A percentile compares a stretch with the other conserved stretches of the same genome.
Conservation (phyloP, 2,797 vertebrate genomes). For the Falco naumanni region DNA sequence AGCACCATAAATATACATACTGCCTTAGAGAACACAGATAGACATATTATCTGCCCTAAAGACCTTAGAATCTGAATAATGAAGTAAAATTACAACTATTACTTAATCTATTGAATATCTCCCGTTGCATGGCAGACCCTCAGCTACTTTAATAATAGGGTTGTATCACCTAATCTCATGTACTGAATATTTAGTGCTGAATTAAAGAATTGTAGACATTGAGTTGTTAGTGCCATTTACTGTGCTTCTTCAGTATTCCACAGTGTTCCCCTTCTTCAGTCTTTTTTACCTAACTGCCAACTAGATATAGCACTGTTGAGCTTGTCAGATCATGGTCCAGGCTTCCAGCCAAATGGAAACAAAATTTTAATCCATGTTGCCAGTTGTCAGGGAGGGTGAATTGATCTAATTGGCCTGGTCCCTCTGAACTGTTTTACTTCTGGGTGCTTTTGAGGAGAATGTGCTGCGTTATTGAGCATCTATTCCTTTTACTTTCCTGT, state of each 20-base stretch:
- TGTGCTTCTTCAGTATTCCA: neutral
- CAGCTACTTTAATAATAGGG: neutral
- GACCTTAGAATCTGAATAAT: slow-evolving; percentile 16
- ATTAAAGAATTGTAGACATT: neutral
- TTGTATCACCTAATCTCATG: neutral
- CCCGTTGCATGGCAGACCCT: neutral
- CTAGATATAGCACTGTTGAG: neutral
- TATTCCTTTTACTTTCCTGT: neutral
- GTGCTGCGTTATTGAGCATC: neutral
- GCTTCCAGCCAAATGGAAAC: neutral
- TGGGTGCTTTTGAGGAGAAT: neutral
- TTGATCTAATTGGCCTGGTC: neutral
- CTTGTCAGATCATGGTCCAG: neutral
- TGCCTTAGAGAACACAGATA: neutral
- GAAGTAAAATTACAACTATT: neutral
- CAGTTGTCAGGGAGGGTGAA: neutral
- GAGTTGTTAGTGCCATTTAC: neutral
- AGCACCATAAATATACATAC: neutral
- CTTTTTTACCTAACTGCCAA: neutral
- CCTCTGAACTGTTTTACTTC: neutral
- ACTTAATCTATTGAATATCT: neutral
- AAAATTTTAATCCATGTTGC: neutral
- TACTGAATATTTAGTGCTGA: neutral
- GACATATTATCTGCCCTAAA: neutral
- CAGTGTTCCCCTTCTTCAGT: neutral